Evolutionary conservation across 2,797 vertebrate species (phyloP).

Genomic region (Lacerta viridis): DNA sequence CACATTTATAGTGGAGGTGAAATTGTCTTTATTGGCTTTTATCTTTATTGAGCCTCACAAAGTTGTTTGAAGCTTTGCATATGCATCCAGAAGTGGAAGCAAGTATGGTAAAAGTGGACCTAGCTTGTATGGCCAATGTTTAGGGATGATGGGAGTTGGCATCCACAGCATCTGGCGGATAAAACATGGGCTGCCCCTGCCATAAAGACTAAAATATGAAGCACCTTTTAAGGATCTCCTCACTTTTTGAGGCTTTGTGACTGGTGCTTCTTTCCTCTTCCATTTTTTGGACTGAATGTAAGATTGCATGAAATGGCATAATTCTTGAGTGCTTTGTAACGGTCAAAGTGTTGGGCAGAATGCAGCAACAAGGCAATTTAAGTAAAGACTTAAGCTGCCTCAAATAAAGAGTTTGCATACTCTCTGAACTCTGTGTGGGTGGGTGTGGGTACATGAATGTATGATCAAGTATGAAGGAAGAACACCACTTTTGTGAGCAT

Average conservation of each 20-base stretch:
- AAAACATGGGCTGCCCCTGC: no score
- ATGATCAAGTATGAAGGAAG: no score
- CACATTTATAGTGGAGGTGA: neutral
- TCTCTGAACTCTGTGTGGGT: no score
- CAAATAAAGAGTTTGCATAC: no score
- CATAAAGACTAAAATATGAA: neutral
- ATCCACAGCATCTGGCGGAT: no score
- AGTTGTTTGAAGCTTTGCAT: neutral
- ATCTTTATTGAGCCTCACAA: neutral
- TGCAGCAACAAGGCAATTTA: no score
- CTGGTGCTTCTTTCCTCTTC: neutral
- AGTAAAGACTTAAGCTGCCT: no score
- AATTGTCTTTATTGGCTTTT: neutral
- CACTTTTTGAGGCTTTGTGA: neutral
- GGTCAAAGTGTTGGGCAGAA: no score
- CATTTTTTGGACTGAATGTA: neutral
- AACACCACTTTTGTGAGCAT: no score
- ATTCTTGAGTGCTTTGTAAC: neutral
- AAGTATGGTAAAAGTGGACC: neutral
- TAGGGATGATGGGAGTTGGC: neutral
- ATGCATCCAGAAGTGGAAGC: neutral
- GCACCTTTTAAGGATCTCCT: neutral
- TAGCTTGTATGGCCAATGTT: neutral
- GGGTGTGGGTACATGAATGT: no score
- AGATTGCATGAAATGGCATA: neutral